Conservation (phyloP, 2,113 vertebrate genomes). For the Psammodynastes pulverulentus region DNA sequence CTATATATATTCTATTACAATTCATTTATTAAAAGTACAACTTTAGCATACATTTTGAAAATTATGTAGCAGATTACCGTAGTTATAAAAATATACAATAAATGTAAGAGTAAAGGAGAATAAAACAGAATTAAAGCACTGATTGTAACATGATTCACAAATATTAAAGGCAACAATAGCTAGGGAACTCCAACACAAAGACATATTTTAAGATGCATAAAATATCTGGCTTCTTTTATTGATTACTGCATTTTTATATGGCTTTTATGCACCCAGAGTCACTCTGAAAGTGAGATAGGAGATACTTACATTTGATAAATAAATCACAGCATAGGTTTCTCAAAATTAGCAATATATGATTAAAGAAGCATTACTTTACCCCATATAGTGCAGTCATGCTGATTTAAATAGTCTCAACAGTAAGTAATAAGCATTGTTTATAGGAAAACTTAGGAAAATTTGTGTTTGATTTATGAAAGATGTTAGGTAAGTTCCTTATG, state of each 20-base stretch:
- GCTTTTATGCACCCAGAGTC: not conserved
- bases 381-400: too few species aligned
- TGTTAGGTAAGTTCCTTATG: not conserved
- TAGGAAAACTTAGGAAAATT: not conserved
- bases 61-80: not conserved
- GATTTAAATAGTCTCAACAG: not conserved
- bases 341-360: not conserved
- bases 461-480: not conserved
- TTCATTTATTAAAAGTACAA: too few species aligned
- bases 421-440: not conserved
- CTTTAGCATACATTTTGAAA: not conserved
- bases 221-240: not conserved
- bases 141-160: not conserved
- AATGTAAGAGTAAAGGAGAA: not conserved
- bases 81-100: not conserved
- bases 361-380: not conserved
- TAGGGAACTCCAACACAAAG: not conserved
- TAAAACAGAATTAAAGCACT: not conserved
- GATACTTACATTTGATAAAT: not conserved
- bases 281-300: not conserved
- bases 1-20: too few species aligned
- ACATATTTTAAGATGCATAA: not conserved
- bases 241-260: not conserved
- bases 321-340: not conserved
- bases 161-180: not conserved